Percentiles rank a stretch among this genome's conserved stretches.
Evolutionary conservation across 2,113 vertebrate species (phyloP).

Genomic region (Phylloscopus trochilus): DNA sequence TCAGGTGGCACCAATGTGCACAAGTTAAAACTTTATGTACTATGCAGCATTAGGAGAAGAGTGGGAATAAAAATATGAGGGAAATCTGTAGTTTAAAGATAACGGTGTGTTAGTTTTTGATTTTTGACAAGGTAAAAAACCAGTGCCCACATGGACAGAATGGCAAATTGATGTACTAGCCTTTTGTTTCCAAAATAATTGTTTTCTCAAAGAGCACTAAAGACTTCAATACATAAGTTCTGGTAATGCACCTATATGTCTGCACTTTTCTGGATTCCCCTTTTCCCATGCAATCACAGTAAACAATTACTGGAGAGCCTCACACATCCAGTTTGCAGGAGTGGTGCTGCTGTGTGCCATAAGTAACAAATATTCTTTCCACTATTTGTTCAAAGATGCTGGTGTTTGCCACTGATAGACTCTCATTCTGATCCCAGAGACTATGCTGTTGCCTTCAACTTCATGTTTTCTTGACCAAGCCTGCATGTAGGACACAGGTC

Average conservation of each 20-base stretch:
- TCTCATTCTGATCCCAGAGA: neutral
- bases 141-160: neutral
- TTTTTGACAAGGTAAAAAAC: neutral
- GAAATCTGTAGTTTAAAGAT: neutral
- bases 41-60: neutral
- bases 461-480: neutral
- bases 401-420: neutral
- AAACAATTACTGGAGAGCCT: neutral
- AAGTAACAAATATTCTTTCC: neutral
- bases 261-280: neutral
- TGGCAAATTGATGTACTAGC: neutral
- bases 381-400: neutral
- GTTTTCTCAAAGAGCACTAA: neutral
- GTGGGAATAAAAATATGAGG: neutral
- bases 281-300: neutral
- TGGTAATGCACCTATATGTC: neutral
- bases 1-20: neutral
- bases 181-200: neutral
- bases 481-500: neutral
- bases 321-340: rapidly evolving
- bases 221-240: neutral
- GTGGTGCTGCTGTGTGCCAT: neutral
- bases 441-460: neutral
- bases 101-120: neutral
- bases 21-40: neutral